Base-by-base conservation (phyloP, 2,797 vertebrate genomes). In the Dendrocincla fuliginosa region DNA sequence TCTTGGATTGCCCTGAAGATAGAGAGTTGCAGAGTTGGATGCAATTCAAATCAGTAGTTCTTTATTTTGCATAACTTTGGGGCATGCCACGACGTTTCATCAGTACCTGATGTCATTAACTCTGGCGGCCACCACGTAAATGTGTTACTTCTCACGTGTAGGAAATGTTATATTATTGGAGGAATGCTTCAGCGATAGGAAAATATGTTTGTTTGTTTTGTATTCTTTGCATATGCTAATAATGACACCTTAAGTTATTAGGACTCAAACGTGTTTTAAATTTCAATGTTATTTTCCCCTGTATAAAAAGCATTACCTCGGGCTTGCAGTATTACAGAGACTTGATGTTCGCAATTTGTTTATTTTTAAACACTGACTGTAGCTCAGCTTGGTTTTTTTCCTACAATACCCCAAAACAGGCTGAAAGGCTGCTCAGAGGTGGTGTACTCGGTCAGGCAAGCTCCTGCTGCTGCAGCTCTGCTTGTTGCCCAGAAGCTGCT, bases 11-110 rank as follows among this genome's bases (percentile, higher is more conserved):
- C 94, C 97, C 94, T 96, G 96, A 97, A 97, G 97, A 97, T 94
- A 94, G 92, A 96, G 81, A 95, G 39, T 93, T 95, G 95, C 90
- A 87, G 89, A 95, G 46, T 39, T 95, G 94, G 94, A 93, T 97
- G 96, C 95, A 96, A 95, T 97, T 97, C 95, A 96, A 94, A 97
- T 97, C 95, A 96, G 96, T 95, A 86, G 91, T 81, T 91, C 89
- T 94, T 96, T 96, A 97, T 97, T 98, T 98, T 97, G 95, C 73
- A 94, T 93, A 95, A 97, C 96, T 95, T 95, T 95, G 94, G 92
- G 96, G 91, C 91, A 93, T 91, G 87, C 78, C 0, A 42, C 95
- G 94, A 75, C 5, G 3, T 95, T 97, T 93, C 89, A 78, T 95
- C 93, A 93, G 92, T 87, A 92, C 90, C 96, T 95, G 87, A 96